phyloP scores from a whole-genome alignment of 1,140 invertebrate species.

The Drosophila kohkoa region DNA sequence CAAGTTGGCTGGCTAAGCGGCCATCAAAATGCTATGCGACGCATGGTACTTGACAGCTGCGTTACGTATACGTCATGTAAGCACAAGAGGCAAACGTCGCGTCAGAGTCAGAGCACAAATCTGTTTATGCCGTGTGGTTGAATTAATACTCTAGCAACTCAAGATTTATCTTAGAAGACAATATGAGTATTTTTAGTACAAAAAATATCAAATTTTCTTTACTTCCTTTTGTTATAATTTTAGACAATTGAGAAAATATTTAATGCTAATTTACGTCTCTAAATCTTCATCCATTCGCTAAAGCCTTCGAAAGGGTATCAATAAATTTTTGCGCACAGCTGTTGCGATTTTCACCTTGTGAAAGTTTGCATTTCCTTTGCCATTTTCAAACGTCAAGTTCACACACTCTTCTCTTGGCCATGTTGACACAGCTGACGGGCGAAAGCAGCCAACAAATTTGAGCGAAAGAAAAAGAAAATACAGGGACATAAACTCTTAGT shows the following conservation, averaged over 20 bases:
- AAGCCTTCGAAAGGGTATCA: neutral
- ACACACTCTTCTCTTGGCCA: constrained; percentile 29
- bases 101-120: neutral
- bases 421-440: constrained; percentile 53
- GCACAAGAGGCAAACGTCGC: neutral
- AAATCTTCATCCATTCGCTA: no score
- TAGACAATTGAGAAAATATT: no score
- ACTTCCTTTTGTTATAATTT: no score
- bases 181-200: neutral
- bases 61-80: constrained; percentile 39
- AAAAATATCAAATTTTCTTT: neutral
- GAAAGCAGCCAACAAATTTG: neutral
- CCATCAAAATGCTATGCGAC: constrained; percentile 46
- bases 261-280: neutral
- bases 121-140: neutral
- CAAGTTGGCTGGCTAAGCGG: constrained; percentile 44
- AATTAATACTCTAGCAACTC: neutral
- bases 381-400: constrained; percentile 48
- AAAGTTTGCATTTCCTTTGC: constrained; percentile 35
- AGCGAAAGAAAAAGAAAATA: neutral
- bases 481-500: neutral
- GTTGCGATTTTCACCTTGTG: constrained; percentile 57
- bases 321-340: constrained; percentile 39
- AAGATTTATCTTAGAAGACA: neutral
- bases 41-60: constrained; percentile 38